Percentiles rank a stretch among this genome's conserved stretches.
Evolutionary conservation across 2,797 vertebrate species (phyloP).

Genomic region (Acanthurus lineatus): DNA sequence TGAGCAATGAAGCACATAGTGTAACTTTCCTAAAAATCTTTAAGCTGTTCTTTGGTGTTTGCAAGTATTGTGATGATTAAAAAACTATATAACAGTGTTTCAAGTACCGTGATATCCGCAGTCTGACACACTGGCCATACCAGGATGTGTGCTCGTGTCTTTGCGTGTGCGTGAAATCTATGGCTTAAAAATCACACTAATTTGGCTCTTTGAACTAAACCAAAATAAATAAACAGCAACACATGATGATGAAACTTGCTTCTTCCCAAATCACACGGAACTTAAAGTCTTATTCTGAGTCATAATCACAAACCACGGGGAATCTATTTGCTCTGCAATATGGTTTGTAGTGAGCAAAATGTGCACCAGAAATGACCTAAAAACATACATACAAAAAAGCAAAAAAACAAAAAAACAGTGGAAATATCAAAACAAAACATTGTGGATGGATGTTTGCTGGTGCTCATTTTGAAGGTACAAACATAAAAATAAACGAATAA

Average conservation of each 20-base stretch:
- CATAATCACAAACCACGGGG: conserved; percentile 6
- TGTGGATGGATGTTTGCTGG: conserved; percentile 13
- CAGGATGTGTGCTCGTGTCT: conserved; percentile 29
- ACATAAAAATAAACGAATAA: conserved; percentile 36
- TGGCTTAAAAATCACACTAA: conserved; percentile 70
- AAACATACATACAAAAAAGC: not conserved
- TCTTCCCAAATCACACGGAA: conserved; percentile 31
- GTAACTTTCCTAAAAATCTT: conserved; percentile 26
- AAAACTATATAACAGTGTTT: conserved; percentile 58
- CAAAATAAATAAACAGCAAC: conserved; percentile 73
- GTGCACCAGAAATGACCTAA: conserved; percentile 42
- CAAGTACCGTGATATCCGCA: conserved; percentile 69
- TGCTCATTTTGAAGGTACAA: conserved; percentile 51
- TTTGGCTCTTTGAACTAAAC: conserved; percentile 59
- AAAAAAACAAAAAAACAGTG: not conserved
- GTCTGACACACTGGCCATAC: conserved; percentile 24
- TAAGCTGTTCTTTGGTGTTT: conserved; percentile 77
- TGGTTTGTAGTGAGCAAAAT: conserved; percentile 35
- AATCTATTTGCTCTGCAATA: conserved; percentile 33
- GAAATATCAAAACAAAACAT: conserved; percentile 11
- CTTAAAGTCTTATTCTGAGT: conserved; percentile 32
- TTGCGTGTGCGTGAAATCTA: conserved; percentile 57
- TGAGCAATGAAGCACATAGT: conserved; percentile 42
- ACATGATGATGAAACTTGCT: conserved; percentile 52
- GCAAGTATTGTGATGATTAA: conserved; percentile 50